A percentile compares a stretch with the other conserved stretches of the same genome.
Conservation (phyloP, 2,888 invertebrate genomes). For the Epistrophe grossulariae region DNA sequence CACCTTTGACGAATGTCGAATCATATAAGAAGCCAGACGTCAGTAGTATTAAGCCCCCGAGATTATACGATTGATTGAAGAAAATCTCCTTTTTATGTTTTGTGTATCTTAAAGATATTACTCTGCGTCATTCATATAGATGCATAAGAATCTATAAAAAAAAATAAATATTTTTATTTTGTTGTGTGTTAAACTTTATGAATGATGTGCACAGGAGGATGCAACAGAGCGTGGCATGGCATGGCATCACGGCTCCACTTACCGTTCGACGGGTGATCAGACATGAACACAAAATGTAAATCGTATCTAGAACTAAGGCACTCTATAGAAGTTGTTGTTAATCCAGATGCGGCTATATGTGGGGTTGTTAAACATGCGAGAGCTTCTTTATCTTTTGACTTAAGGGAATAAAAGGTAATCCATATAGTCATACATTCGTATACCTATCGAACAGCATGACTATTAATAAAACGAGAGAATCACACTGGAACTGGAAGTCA, state of each 20-base stretch:
- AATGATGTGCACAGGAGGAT: conserved; percentile 74
- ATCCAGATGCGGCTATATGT: conserved; percentile 62
- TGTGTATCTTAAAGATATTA: conserved; percentile 37
- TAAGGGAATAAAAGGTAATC: conserved; percentile 29
- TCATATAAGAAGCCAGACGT: conserved; percentile 53
- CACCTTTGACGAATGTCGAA: conserved; percentile 1
- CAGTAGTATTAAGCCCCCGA: conserved; percentile 62
- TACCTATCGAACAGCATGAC: conserved; percentile 47
- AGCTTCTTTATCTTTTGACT: conserved; percentile 61
- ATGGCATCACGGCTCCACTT: conserved; percentile 14
- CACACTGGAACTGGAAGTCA: conserved; percentile 30
- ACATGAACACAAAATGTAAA: conserved; percentile 71
- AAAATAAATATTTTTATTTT: conserved; percentile 39
- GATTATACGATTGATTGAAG: conserved; percentile 73
- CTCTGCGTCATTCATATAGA: conserved; percentile 36
- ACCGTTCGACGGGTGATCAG: conserved; percentile 61
- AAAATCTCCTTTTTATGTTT: conserved; percentile 61
- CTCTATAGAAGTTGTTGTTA: conserved; percentile 22
- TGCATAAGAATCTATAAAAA: conserved; percentile 63
- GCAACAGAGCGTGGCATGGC: conserved; percentile 44
- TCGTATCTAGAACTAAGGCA: conserved; percentile 49
- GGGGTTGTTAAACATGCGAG: conserved; percentile 50
- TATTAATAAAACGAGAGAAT: conserved; percentile 66
- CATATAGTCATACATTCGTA: neutral
- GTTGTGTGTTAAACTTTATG: conserved; percentile 61